phyloP scores from a whole-genome alignment of 2,888 invertebrate genomes.

The Ecliptopera silaceata region DNA sequence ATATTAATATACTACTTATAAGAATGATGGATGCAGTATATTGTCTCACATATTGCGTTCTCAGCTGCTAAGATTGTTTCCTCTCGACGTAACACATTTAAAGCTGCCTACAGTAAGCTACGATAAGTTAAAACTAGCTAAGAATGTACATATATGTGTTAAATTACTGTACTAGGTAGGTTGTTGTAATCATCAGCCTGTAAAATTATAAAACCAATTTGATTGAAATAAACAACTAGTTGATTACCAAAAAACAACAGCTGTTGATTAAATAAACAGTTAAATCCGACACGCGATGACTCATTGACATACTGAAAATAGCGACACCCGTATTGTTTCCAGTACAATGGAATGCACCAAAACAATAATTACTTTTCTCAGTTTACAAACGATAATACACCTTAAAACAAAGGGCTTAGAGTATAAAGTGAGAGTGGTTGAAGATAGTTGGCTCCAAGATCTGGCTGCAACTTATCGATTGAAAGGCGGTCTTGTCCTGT shows the following conservation, averaged over 20 bases:
- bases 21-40: too few relatives aligned
- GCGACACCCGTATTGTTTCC: constrained; percentile 53
- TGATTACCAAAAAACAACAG: constrained; percentile 12
- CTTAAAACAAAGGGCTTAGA: background rate
- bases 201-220: too few relatives aligned
- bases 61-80: too few relatives aligned
- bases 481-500: constrained; percentile 1
- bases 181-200: too few relatives aligned
- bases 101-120: too few relatives aligned
- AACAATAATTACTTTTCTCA: constrained; percentile 24
- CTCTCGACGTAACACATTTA: too few relatives aligned
- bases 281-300: constrained; percentile 47
- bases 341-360: constrained; percentile 38
- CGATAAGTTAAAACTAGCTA: too few relatives aligned
- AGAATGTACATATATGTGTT: too few relatives aligned
- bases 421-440: background rate
- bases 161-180: too few relatives aligned
- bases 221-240: background rate
- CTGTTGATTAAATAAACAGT: constrained; percentile 33
- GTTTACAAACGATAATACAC: constrained; percentile 2
- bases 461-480: constrained; percentile 15
- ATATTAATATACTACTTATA: too few relatives aligned
- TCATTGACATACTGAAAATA: constrained; percentile 59
- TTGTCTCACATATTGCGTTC: too few relatives aligned
- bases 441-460: constrained; percentile 16